phyloP scores from a whole-genome alignment of 2,888 invertebrate genomes.

The Scaptomyza cyrtandrae region DNA sequence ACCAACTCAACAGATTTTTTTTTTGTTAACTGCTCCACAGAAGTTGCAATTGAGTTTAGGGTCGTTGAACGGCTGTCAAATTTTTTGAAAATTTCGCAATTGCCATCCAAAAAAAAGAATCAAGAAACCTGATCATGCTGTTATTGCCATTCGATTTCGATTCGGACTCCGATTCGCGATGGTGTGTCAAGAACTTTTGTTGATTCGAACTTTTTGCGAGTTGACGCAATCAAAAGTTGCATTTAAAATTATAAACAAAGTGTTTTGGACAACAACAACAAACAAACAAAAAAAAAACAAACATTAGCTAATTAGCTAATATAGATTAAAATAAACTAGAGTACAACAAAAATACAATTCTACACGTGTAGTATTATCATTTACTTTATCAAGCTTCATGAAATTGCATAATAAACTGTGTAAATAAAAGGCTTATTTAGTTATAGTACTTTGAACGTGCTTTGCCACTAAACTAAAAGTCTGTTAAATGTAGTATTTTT shows the following conservation, averaged over 20 bases:
- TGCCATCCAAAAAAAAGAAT: conserved; percentile 2
- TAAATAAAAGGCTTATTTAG: background rate
- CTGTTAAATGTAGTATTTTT: conserved; percentile 6
- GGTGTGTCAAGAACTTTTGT: conserved; percentile 3
- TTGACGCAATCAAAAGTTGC: conserved; percentile 8
- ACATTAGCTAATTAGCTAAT: background rate
- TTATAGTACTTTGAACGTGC: conserved; percentile 5
- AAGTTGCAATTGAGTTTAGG: conserved; percentile 16
- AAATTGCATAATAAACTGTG: background rate
- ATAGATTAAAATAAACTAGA: background rate
- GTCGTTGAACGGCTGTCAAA: conserved; percentile 35
- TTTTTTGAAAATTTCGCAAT: conserved; percentile 24
- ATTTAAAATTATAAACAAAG: background rate
- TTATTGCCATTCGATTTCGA: conserved; percentile 17
- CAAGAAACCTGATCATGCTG: conserved; percentile 31
- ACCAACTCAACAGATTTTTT: conserved; percentile 13
- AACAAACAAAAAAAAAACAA: background rate
- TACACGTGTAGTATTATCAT: background rate
- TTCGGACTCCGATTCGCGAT: background rate
- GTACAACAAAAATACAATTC: too few relatives aligned
- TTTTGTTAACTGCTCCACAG: background rate
- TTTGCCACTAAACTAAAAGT: background rate
- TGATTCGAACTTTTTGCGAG: background rate
- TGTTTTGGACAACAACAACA: background rate
- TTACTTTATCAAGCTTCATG: background rate